Evolutionary conservation across 2,888 invertebrate genomes (phyloP), one percentile per base, ranked within the genome.

Genomic region (Therioaphis trifolii): DNA sequence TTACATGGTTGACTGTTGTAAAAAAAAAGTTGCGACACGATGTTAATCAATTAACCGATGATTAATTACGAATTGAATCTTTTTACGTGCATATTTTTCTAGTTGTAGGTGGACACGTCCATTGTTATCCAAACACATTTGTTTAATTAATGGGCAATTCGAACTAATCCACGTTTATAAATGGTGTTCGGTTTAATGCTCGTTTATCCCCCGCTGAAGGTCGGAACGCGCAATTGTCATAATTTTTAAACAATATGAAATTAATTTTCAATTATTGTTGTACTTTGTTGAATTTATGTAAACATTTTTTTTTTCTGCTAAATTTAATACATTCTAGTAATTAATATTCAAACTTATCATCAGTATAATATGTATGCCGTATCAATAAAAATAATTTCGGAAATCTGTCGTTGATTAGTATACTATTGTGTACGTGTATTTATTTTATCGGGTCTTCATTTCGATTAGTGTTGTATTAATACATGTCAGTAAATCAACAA

Each of bases 111-210:
- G 40, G 24, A 2, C 24, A 15, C 11, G 29, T 11, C 79, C 21
- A 79, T 79, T 79, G 55, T 79, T 78, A 52, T 78, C 68, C 21
- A 78, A 78, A 71, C 24, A 58, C 14, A 27, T n/a, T 1, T 68
- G 43, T 79, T 69, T 69, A 78, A 79, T 69, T 55, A 69, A 69
- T 43, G 43, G n/a, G 3, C 43, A 18, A 43, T 69, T 79, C 1
- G 18, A 79, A 69, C 29, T 71, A 71, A 69, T 69, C 69, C 58
- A 21, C 61, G 12, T 55, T 58, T 40, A 74, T n/a, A n/a, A 76
- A 61, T n/a, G 1, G n/a, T 18, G 43, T 24, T 21, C 74, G 27
- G 21, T 74, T 71, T 61, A 43, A 75, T 43, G 43, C 18, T 24
- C 24, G 29, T 29, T 63, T 63, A 61, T 35, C n/a, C 21, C 21